Evolutionary conservation across 2,888 invertebrate species (phyloP).

Genomic region (Macrophya annulata): DNA sequence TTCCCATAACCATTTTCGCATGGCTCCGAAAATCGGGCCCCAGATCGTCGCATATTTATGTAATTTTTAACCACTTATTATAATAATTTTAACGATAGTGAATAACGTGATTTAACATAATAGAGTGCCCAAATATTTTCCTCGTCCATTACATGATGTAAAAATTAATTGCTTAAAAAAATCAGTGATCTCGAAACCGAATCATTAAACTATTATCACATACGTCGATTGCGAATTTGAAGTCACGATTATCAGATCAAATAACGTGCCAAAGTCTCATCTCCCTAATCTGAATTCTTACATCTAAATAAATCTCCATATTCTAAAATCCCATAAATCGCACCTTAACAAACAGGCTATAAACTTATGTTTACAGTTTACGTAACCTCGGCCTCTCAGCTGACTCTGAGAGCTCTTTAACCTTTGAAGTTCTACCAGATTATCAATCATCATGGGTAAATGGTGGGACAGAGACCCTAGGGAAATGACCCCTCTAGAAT

Average conservation of each 20-base stretch:
- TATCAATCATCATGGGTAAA: conserved; percentile 18
- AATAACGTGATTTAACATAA: not conserved
- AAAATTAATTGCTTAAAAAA: not conserved
- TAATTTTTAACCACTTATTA: conserved; percentile 29
- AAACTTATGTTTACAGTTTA: conserved; percentile 37
- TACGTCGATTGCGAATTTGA: conserved; percentile 20
- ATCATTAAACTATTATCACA: not conserved
- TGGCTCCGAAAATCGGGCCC: conserved; percentile 24
- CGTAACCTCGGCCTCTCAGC: conserved; percentile 39
- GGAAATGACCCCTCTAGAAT: conserved; percentile 26
- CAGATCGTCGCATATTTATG: conserved; percentile 46
- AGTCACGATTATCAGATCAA: not conserved
- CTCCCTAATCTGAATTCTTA: not conserved
- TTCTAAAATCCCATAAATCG: not conserved
- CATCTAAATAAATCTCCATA: not conserved
- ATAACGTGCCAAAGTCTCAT: not conserved
- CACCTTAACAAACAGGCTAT: not conserved
- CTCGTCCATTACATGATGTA: not conserved
- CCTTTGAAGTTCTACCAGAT: not conserved
- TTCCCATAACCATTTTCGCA: conserved; percentile 1
- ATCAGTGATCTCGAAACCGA: not conserved
- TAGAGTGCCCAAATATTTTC: not conserved
- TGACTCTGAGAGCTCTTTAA: conserved; percentile 14
- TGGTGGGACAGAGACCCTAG: conserved; percentile 12
- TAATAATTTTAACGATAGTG: conserved; percentile 14